Evolutionary conservation across 2,797 vertebrate species (phyloP).

Genomic region (Bucorvus abyssinicus): DNA sequence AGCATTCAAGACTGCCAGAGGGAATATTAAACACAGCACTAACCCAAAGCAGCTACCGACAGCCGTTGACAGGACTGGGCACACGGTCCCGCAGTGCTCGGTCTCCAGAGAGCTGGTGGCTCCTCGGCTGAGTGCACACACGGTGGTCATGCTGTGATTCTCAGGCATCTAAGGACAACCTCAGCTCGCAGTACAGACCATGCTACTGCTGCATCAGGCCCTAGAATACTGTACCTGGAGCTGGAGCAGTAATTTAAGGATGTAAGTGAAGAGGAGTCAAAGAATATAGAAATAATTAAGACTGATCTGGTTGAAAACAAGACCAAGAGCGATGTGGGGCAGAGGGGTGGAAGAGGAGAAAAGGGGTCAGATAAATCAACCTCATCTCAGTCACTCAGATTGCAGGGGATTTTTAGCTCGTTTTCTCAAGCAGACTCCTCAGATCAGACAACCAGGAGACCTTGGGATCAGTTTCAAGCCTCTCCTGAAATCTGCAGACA

Average conservation of each 20-base stretch:
- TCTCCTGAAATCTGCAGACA: neutral
- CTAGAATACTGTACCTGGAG: neutral
- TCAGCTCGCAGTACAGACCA: neutral
- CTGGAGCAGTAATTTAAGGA: neutral
- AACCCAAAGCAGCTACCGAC: neutral
- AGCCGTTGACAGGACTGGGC: neutral
- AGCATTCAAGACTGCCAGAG: neutral
- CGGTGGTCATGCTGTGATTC: accelerated
- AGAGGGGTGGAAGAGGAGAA: neutral
- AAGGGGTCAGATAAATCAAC: neutral
- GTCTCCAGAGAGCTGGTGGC: neutral
- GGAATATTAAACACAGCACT: neutral
- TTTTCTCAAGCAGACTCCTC: neutral
- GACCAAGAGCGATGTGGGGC: accelerated
- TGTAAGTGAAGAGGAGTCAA: neutral
- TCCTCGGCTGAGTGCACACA: accelerated
- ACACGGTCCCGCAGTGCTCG: accelerated
- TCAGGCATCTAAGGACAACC: neutral
- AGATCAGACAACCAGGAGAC: neutral
- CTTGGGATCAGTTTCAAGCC: neutral
- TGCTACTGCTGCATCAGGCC: too few species aligned
- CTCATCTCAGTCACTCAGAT: neutral
- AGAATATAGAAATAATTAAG: too few species aligned
- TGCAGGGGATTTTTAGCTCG: neutral
- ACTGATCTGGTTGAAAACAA: neutral